These are phyloP conservation scores for Perizoma flavofasciatum DNA, from an alignment of 2,888 invertebrate genomes.

Conservation along the genomic window DNA sequence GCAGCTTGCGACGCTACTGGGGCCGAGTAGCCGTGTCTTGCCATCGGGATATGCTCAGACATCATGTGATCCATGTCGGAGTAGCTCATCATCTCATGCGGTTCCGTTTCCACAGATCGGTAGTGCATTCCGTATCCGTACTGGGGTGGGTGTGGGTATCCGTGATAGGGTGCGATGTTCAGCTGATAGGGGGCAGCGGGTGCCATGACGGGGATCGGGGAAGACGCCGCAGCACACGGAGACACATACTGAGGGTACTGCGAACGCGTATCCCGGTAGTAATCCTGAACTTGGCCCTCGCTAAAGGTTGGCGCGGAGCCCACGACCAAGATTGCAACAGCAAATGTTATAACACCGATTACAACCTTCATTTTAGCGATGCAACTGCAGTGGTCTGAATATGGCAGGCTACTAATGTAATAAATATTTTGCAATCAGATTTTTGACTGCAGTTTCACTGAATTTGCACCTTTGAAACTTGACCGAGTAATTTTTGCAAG, in stretches of 20 bases:
- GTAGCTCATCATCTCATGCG: constrained; percentile 57
- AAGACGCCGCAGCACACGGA: constrained; percentile 59
- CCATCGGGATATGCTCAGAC: constrained; percentile 57
- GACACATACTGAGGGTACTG: constrained; percentile 48
- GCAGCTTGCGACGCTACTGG: constrained; percentile 32
- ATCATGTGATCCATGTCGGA: constrained; percentile 59
- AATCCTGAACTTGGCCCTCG: constrained; percentile 41
- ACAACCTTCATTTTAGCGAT: constrained; percentile 60
- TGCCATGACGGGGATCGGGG: constrained; percentile 45
- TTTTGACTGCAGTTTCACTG: constrained; percentile 49
- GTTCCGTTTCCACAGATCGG: constrained; percentile 47
- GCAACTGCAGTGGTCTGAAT: constrained; percentile 48
- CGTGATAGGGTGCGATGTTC: constrained; percentile 39
- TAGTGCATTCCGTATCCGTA: constrained; percentile 52
- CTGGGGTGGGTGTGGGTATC: constrained; percentile 36
- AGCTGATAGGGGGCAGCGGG: constrained; percentile 38
- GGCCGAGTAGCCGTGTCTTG: constrained; percentile 50
- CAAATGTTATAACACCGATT: constrained; percentile 43
- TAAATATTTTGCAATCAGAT: constrained; percentile 52
- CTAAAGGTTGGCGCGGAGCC: constrained; percentile 47
- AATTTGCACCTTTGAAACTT: constrained; percentile 54
- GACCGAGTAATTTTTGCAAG: constrained; percentile 58
- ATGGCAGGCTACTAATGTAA: constrained; percentile 59
- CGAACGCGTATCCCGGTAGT: constrained; percentile 51
- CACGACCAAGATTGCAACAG: constrained; percentile 41